Evolutionary conservation across 2,113 vertebrate species (phyloP).

Genomic region (Etheostoma cragini): DNA sequence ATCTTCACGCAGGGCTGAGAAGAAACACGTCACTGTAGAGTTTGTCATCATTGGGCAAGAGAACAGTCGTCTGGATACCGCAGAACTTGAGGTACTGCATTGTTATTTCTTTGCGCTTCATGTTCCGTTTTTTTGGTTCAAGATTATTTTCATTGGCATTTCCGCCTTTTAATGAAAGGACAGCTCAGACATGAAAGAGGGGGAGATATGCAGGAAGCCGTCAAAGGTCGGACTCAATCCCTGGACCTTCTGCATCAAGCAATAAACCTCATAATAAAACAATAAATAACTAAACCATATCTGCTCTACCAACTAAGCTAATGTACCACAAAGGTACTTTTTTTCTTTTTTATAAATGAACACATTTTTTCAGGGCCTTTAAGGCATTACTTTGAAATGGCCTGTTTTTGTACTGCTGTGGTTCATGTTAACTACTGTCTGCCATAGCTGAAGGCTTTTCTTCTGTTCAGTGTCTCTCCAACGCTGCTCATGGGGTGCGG

Average conservation of each 20-base stretch:
- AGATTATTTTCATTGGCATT: no score
- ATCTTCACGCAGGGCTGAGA: slow-evolving; percentile 86
- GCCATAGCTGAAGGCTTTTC: slow-evolving; percentile 8
- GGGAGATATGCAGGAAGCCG: no score
- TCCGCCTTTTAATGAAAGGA: no score
- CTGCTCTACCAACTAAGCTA: no score
- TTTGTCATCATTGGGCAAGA: slow-evolving; percentile 92
- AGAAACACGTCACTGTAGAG: slow-evolving; percentile 91
- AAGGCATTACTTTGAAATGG: background rate
- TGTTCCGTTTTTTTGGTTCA: background rate
- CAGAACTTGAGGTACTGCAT: slow-evolving; percentile 86
- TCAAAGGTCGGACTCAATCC: no score
- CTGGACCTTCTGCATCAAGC: no score
- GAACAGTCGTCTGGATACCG: slow-evolving; percentile 84
- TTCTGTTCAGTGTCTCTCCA: slow-evolving; percentile 88
- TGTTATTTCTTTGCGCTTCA: no score
- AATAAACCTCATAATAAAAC: no score
- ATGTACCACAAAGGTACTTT: no score
- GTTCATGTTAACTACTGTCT: background rate
- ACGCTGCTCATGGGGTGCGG: slow-evolving; percentile 90
- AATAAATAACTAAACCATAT: no score
- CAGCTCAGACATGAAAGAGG: no score
- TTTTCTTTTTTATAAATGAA: background rate
- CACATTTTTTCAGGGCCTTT: background rate
- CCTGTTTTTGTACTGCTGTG: background rate